These are phyloP conservation scores for Malurus melanocephalus DNA, from an alignment of 2,113 vertebrate genomes.

Conservation along the genomic window DNA sequence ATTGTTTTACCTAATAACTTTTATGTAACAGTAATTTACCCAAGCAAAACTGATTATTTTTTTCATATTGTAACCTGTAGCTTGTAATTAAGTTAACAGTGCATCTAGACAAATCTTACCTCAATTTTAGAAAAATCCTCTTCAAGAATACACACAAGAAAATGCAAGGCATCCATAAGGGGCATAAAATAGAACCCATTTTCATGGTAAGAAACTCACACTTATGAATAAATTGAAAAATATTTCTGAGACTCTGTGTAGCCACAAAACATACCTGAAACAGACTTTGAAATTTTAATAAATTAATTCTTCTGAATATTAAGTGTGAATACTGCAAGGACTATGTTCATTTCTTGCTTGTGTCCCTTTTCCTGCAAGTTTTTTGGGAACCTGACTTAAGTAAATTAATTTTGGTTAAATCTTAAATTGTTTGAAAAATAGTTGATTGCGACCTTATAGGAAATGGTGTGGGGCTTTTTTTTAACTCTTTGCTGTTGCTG, in stretches of 20 bases:
- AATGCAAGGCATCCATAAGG: not conserved
- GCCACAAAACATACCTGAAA: not conserved
- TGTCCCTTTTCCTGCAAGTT: not conserved
- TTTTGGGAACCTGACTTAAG: not conserved
- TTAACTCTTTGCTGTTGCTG: not conserved
- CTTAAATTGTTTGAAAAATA: not conserved
- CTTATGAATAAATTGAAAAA: not conserved
- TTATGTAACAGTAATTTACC: not conserved
- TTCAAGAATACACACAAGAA: not conserved
- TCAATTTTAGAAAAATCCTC: not conserved
- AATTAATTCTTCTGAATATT: not conserved
- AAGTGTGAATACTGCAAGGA: not conserved
- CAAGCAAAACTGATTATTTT: not conserved
- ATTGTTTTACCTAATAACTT: not conserved
- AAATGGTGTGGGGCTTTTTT: not conserved
- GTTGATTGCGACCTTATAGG: not conserved
- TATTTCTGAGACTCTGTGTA: not conserved
- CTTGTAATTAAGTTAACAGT: not conserved
- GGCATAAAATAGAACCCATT: not conserved
- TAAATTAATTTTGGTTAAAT: too few species aligned
- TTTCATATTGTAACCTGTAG: not conserved
- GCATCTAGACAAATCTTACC: not conserved
- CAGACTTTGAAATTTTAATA: not conserved
- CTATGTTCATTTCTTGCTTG: not conserved
- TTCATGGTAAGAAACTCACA: not conserved